These are phyloP conservation scores for Microchirus variegatus DNA, from an alignment of 2,797 vertebrate species.

Conservation along the genomic window DNA sequence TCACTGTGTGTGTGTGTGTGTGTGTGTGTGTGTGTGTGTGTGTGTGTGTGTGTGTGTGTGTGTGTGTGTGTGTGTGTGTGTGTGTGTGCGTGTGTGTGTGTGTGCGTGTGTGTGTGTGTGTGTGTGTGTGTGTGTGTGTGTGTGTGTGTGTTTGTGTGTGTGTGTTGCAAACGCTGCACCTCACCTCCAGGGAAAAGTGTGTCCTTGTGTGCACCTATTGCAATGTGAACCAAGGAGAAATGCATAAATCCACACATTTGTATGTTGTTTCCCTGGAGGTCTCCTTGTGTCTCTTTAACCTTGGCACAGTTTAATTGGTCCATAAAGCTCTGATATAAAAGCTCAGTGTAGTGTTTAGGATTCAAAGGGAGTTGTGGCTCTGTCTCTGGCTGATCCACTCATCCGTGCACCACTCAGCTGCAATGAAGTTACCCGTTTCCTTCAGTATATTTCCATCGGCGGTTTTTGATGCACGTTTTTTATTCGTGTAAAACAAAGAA, in stretches of 20 bases:
- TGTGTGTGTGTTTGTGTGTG: neutral
- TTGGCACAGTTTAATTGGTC: conserved; percentile 56
- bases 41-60: too few relatives aligned
- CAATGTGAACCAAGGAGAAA: conserved; percentile 60
- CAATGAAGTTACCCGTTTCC: too few relatives aligned
- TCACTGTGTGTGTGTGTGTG: neutral
- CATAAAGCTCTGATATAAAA: conserved; percentile 45
- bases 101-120: conserved; percentile 1
- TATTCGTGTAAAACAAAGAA: too few relatives aligned
- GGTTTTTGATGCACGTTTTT: too few relatives aligned
- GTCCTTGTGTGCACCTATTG: conserved; percentile 37
- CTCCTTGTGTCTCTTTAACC: conserved; percentile 41
- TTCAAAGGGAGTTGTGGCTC: conserved; percentile 20
- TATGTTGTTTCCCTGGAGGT: conserved; percentile 44
- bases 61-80: neutral
- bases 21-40: too few relatives aligned
- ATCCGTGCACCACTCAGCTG: too few relatives aligned
- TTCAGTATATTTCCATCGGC: too few relatives aligned
- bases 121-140: too few relatives aligned
- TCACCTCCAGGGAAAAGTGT: conserved; percentile 34
- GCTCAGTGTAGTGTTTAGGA: conserved; percentile 32
- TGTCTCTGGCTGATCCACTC: neutral
- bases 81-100: neutral
- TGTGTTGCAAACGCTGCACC: conserved; percentile 28
- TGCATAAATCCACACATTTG: conserved; percentile 55